These are phyloP conservation scores for Thalpophila matura DNA, from an alignment of 2,888 invertebrate species.

Conservation along the genomic window DNA sequence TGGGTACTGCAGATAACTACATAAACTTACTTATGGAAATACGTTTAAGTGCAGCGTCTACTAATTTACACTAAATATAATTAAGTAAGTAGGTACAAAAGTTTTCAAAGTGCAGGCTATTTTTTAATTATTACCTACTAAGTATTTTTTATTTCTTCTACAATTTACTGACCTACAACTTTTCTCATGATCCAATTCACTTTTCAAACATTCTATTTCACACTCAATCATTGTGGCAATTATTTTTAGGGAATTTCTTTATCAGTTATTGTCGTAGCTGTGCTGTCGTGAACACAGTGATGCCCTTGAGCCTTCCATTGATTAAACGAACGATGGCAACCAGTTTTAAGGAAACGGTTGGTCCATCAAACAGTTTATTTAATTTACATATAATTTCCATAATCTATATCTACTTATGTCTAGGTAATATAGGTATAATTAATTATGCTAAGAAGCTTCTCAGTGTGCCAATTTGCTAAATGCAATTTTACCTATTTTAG, in stretches of 20 bases:
- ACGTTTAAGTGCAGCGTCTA: not conserved
- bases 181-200: conserved; percentile 87
- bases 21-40: not conserved
- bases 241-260: conserved; percentile 28
- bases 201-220: conserved; percentile 86
- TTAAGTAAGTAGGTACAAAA: not conserved
- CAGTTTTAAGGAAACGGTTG: conserved; percentile 38
- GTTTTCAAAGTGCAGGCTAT: not conserved
- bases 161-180: conserved; percentile 79
- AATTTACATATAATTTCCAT: conserved; percentile 17
- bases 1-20: conserved; percentile 1
- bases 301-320: conserved; percentile 61
- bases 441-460: no score
- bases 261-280: conserved; percentile 47
- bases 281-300: conserved; percentile 39
- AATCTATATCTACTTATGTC: not conserved
- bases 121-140: not conserved
- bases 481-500: no score
- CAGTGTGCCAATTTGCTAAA: not conserved
- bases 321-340: conserved; percentile 67
- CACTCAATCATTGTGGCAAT: conserved; percentile 79
- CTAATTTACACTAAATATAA: not conserved
- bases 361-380: conserved; percentile 31
- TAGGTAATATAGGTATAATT: not conserved
- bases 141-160: not conserved